A percentile compares a stretch with the other conserved stretches of the same genome.
phyloP scores from a whole-genome alignment of 2,113 vertebrate species.

The Albula goreensis region DNA sequence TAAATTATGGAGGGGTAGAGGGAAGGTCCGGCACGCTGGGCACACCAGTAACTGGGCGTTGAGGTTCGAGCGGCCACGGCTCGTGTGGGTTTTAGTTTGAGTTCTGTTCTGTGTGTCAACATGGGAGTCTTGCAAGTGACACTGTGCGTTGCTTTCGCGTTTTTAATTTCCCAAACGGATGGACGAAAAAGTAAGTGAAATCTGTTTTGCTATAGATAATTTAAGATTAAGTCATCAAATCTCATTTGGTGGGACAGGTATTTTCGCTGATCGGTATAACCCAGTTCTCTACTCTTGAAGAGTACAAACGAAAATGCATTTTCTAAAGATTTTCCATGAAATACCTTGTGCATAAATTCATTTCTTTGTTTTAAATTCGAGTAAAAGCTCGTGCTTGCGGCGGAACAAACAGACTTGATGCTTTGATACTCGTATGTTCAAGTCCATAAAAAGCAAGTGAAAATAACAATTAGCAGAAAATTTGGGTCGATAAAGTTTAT shows the following conservation, averaged over 20 bases:
- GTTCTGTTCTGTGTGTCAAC: background rate
- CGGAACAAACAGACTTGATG: too few species aligned
- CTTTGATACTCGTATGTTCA: too few species aligned
- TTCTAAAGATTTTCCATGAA: too few species aligned
- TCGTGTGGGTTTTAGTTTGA: background rate
- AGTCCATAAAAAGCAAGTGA: background rate
- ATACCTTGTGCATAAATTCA: too few species aligned
- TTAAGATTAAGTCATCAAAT: background rate
- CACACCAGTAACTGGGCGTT: constrained; percentile 18
- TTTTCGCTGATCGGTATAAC: too few species aligned
- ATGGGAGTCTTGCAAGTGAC: constrained; percentile 44
- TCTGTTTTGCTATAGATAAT: background rate
- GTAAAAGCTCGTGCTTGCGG: too few species aligned
- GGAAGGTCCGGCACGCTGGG: constrained; percentile 9
- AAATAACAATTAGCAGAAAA: background rate
- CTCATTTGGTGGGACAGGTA: too few species aligned
- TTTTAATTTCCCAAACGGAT: constrained; percentile 43
- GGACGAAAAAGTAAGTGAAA: constrained; percentile 65
- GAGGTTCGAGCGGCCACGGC: background rate
- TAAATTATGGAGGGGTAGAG: constrained; percentile 51
- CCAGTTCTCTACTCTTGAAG: too few species aligned
- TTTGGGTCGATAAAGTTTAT: background rate
- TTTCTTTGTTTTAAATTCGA: too few species aligned
- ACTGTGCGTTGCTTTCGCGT: constrained; percentile 47
- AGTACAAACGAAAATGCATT: too few species aligned